Evolutionary conservation across 2,797 vertebrate genomes (phyloP), one percentile per base, ranked within the genome.

Genomic region (Pitangus sulphuratus): DNA sequence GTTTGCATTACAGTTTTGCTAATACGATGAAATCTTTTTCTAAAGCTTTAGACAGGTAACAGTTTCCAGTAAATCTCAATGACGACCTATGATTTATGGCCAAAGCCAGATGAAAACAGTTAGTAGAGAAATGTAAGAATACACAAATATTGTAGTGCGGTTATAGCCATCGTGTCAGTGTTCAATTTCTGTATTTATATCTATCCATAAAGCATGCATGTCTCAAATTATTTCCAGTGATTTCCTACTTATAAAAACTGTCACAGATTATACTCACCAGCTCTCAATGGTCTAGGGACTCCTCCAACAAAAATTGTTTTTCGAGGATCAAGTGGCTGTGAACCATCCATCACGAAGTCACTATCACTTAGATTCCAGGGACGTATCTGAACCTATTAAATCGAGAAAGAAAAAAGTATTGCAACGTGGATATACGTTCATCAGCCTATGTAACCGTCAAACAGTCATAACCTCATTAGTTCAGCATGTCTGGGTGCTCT

Each of bases 231-330:
- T 64, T 93, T 80, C 37, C 12, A 80, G 2, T 45, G 6, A 71
- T 50, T 31, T 85, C 28, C 28, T 69, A 50, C 19, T 86, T 87
- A 40, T 72, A 62, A 89, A 77, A 44, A 57, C 3, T 71, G 54
- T 18, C 61, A 35, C 22, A 87, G 28, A 80, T 86, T 92, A n/a
- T 84, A 97, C 96, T 98, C 96, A 99, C 99, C 99, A 94, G 99
- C 99, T 98, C 99, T 98, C 90, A 99, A 97, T 6, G 99, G 99
- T 60, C 99, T 99, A 76, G 99, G 99, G 64, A 99, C 99, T 20
- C 99, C 99, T 80, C 99, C 99, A 95, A 99, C 99, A 98, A 99
- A 99, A 98, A 99, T 99, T 95, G 99, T 99, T 98, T 99, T 99
- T 94, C 99, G 98, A 68, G 99, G 99, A 98, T 99, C 99, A n/a